These are phyloP conservation scores for Trinorchestia longiramus DNA, from an alignment of 1,140 invertebrate genomes.

Conservation along the genomic window DNA sequence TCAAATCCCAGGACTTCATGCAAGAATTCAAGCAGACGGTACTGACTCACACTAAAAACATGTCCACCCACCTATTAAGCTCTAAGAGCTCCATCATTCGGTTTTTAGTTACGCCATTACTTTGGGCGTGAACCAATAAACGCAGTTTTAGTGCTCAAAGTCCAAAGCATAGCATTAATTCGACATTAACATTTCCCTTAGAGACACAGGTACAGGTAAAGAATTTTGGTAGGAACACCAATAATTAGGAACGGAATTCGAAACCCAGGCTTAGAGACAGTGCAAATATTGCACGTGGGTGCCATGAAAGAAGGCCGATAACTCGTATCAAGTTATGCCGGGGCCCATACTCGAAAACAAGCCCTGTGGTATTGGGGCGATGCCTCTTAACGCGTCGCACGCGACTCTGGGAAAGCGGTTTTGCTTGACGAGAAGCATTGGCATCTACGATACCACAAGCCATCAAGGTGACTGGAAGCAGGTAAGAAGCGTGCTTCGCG, in stretches of 20 bases:
- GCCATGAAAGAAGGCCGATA: neutral
- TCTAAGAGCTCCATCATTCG: conserved; percentile 32
- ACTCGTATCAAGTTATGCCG: neutral
- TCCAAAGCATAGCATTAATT: conserved; percentile 10
- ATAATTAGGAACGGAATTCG: neutral
- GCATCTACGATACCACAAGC: too few species aligned
- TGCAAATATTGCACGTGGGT: conserved; percentile 30
- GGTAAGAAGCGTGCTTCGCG: neutral
- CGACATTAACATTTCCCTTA: neutral
- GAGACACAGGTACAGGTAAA: neutral
- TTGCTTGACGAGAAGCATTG: neutral
- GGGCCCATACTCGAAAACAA: neutral
- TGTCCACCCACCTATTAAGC: conserved; percentile 39
- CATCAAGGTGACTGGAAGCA: neutral
- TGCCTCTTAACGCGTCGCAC: neutral
- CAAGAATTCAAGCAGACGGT: neutral
- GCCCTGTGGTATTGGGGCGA: neutral
- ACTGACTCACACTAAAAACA: conserved; percentile 32
- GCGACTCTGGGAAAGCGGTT: neutral
- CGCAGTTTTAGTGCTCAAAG: neutral
- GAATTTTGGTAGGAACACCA: neutral
- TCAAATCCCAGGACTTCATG: neutral
- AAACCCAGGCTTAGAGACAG: neutral
- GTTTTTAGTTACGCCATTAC: conserved; percentile 39
- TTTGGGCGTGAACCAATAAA: conserved; percentile 51